Conservation (phyloP, 2,888 invertebrate genomes). For the Gastrophysa polygoni region DNA sequence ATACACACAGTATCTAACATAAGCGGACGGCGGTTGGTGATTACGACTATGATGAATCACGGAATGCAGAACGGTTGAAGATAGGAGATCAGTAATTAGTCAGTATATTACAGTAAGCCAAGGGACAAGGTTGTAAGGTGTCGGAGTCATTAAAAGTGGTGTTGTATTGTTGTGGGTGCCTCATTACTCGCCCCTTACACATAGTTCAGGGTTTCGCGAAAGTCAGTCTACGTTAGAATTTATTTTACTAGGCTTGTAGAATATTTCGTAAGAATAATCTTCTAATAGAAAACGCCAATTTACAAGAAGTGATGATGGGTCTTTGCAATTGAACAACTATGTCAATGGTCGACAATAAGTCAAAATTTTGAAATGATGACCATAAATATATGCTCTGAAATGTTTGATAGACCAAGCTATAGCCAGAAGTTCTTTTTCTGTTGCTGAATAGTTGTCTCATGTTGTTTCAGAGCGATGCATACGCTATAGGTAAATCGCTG, state of each 20-base stretch:
- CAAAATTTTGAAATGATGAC: slow-evolving; percentile 47
- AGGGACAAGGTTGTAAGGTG: too few relatives aligned
- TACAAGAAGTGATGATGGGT: slow-evolving; percentile 43
- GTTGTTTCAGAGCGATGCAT: slow-evolving; percentile 46
- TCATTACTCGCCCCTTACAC: too few relatives aligned
- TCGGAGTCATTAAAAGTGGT: too few relatives aligned
- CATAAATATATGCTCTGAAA: slow-evolving; percentile 53
- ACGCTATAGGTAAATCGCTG: slow-evolving; percentile 50
- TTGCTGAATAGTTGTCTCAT: slow-evolving; percentile 51
- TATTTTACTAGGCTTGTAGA: slow-evolving; percentile 10
- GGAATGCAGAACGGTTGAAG: too few relatives aligned
- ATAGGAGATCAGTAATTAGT: too few relatives aligned
- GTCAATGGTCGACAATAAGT: slow-evolving; percentile 51
- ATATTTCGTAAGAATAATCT: slow-evolving; percentile 44
- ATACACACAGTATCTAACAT: too few relatives aligned
- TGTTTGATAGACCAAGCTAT: slow-evolving; percentile 50
- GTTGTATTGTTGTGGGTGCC: background rate
- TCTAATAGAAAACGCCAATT: slow-evolving; percentile 46
- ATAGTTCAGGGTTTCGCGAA: background rate
- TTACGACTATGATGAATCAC: too few relatives aligned
- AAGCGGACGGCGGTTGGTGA: too few relatives aligned
- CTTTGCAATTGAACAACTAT: slow-evolving; percentile 47
- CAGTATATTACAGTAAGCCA: too few relatives aligned
- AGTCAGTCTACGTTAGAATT: slow-evolving; percentile 14
- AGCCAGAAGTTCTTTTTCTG: slow-evolving; percentile 51